These are phyloP conservation scores for Cyanoramphus novaezelandiae DNA, from an alignment of 2,113 vertebrate genomes.

Conservation along the genomic window DNA sequence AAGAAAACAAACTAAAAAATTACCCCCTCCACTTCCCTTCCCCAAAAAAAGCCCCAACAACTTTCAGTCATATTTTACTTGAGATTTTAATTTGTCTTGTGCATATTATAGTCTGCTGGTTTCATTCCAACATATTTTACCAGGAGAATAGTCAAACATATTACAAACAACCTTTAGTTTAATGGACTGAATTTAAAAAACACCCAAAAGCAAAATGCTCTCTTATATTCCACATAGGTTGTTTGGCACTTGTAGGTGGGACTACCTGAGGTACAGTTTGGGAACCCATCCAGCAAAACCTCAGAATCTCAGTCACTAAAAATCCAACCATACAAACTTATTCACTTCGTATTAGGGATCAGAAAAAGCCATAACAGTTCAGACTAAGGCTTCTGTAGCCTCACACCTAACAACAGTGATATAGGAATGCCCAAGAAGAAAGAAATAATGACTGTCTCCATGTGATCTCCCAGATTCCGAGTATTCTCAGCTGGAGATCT, in stretches of 20 bases:
- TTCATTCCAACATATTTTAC: background rate
- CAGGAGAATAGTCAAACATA: background rate
- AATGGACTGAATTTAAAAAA: background rate
- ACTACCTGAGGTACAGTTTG: background rate
- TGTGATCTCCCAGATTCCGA: background rate
- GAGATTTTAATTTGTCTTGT: background rate
- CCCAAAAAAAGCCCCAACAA: background rate
- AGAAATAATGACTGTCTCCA: background rate
- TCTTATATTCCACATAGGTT: background rate
- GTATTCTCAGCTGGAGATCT: background rate
- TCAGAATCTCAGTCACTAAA: background rate
- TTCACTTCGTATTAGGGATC: background rate
- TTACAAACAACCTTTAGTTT: background rate
- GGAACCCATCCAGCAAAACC: background rate
- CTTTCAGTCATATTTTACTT: background rate
- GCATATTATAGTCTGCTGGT: background rate
- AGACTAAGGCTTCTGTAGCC: background rate
- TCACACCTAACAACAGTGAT: background rate
- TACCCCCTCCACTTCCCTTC: background rate
- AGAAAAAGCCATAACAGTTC: background rate
- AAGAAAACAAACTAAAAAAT: background rate
- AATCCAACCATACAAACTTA: background rate
- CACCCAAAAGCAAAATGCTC: background rate
- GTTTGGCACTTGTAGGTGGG: background rate
- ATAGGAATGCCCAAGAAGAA: background rate